These are phyloP conservation scores for Eumerus sabulonum DNA, from an alignment of 2,888 invertebrate species.

Conservation along the genomic window DNA sequence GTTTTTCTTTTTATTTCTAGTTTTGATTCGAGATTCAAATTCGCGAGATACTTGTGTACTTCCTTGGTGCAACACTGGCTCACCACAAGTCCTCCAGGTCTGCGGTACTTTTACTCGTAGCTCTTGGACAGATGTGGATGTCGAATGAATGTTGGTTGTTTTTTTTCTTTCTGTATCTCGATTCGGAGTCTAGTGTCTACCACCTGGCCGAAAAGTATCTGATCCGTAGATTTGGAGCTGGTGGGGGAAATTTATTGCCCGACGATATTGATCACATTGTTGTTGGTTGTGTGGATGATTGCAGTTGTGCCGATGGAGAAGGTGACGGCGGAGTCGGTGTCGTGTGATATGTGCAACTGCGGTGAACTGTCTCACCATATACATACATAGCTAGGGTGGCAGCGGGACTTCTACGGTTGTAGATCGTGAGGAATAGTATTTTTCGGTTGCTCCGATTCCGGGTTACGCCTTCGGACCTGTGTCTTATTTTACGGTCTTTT, in stretches of 20 bases:
- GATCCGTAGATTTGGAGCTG: conserved; percentile 24
- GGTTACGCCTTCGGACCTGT: conserved; percentile 60
- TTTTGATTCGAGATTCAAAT: conserved; percentile 23
- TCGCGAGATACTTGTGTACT: conserved; percentile 36
- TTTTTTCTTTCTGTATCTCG: conserved; percentile 28
- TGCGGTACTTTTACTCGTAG: conserved; percentile 59
- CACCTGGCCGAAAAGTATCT: conserved; percentile 61
- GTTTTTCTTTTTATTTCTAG: neutral
- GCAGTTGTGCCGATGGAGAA: too few relatives aligned
- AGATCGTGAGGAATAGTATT: conserved; percentile 61
- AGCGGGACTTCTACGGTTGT: conserved; percentile 9
- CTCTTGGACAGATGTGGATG: conserved; percentile 59
- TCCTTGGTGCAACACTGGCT: conserved; percentile 11
- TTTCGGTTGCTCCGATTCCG: conserved; percentile 59
- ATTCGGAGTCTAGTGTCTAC: conserved; percentile 21
- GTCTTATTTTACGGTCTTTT: conserved; percentile 8
- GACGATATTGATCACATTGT: conserved; percentile 53
- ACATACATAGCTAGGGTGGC: too few relatives aligned
- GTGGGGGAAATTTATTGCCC: conserved; percentile 60
- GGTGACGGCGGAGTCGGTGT: conserved; percentile 15
- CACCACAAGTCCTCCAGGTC: conserved; percentile 22
- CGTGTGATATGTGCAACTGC: conserved; percentile 52
- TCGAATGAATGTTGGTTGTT: conserved; percentile 25
- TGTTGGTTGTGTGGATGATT: conserved; percentile 8
- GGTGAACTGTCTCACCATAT: conserved; percentile 23